Conservation (phyloP, 2,888 invertebrate species). For the Pandemis corylana region DNA sequence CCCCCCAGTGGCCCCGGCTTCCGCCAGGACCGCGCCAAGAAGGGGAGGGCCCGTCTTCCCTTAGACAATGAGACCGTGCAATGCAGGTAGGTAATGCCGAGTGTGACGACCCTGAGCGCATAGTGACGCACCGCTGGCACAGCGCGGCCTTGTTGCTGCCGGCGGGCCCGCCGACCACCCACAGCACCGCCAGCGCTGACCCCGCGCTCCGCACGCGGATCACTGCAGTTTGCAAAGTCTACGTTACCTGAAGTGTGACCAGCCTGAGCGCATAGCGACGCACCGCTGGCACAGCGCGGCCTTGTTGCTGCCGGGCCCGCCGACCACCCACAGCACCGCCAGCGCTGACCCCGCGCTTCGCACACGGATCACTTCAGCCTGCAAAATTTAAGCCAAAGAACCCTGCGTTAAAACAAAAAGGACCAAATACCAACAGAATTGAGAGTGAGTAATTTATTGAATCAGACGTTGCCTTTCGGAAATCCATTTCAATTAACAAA, state of each 20-base stretch:
- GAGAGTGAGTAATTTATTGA: too few relatives aligned
- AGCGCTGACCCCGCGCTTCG: constrained; percentile 62
- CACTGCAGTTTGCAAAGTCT: too few relatives aligned
- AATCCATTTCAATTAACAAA: too few relatives aligned
- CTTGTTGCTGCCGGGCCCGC: constrained; percentile 97
- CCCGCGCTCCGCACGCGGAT: constrained; percentile 62
- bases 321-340: constrained; percentile 87
- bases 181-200: constrained; percentile 73
- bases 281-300: constrained; percentile 91
- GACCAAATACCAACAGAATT: background rate
- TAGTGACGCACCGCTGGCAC: constrained; percentile 89
- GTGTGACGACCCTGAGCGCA: constrained; percentile 90
- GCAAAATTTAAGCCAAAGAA: constrained; percentile 27
- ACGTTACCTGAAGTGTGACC: constrained; percentile 89
- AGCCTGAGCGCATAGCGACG: constrained; percentile 87
- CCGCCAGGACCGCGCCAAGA: too few relatives aligned
- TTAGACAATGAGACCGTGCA: too few relatives aligned
- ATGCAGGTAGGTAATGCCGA: too few relatives aligned
- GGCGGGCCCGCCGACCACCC: constrained; percentile 90
- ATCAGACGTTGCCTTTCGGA: too few relatives aligned
- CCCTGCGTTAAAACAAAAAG: background rate
- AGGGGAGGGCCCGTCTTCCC: too few relatives aligned
- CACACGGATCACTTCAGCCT: constrained; percentile 72
- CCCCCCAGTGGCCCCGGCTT: too few relatives aligned
- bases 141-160: constrained; percentile 95